phyloP scores from a whole-genome alignment of 1,140 invertebrate species.

The Lanistes nyassanus region DNA sequence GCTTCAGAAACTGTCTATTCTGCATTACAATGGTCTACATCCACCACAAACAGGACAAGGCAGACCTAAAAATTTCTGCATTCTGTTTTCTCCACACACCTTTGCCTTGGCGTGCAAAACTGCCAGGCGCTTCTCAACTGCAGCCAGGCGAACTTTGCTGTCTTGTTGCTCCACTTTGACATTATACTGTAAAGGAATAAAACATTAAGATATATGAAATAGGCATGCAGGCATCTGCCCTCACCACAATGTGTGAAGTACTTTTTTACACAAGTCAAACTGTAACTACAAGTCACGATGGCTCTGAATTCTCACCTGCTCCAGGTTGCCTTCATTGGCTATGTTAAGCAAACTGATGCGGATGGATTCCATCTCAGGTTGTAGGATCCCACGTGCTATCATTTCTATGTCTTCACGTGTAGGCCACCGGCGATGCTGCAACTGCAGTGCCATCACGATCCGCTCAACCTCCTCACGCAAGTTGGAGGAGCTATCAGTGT shows the following conservation, averaged over 20 bases:
- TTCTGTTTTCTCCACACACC: no score
- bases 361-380: conserved; percentile 18
- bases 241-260: no score
- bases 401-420: neutral
- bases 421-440: neutral
- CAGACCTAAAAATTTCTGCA: neutral
- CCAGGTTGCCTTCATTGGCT: conserved; percentile 27
- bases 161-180: neutral
- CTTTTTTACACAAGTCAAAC: no score
- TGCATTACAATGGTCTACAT: no score
- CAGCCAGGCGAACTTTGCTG: neutral
- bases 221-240: no score
- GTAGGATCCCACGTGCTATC: conserved; percentile 3
- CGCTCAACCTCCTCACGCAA: conserved; percentile 5
- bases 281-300: no score
- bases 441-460: neutral
- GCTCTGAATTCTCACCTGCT: conserved; percentile 17
- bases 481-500: neutral
- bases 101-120: conserved; percentile 1
- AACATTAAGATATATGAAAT: no score
- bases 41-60: no score
- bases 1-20: no score
- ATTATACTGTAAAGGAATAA: neutral
- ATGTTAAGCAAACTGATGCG: conserved; percentile 14
- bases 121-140: neutral